These are phyloP conservation scores for Haplotaxodon microlepis DNA, from an alignment of 2,113 vertebrate species.

Conservation along the genomic window DNA sequence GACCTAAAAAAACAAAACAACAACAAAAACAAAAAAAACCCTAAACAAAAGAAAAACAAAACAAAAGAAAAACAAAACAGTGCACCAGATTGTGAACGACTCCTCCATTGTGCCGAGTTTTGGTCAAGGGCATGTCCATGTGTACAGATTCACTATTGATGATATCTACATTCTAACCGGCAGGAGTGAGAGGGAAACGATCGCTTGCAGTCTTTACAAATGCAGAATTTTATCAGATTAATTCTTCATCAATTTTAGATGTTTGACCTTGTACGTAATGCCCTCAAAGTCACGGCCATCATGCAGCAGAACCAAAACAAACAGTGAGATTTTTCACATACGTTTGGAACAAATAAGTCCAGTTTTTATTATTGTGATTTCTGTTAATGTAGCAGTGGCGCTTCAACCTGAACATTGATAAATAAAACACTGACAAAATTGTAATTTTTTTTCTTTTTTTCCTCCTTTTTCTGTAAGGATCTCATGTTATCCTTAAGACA, in stretches of 20 bases:
- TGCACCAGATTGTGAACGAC: conserved; percentile 45
- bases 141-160: conserved; percentile 24
- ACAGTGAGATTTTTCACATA: conserved; percentile 65
- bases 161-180: conserved; percentile 52
- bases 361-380: conserved; percentile 73
- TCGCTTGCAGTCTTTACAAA: conserved; percentile 40
- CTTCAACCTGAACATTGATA: conserved; percentile 75
- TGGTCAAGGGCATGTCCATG: conserved; percentile 29
- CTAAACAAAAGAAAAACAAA: neutral
- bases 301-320: conserved; percentile 62
- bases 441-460: conserved; percentile 23
- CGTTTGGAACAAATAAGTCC: conserved; percentile 73
- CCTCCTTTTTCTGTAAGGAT: conserved; percentile 44
- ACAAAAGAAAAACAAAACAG: conserved; percentile 19
- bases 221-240: conserved; percentile 30
- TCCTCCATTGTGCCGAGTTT: conserved; percentile 22
- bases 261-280: conserved; percentile 31
- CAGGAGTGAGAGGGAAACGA: conserved; percentile 16
- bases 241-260: conserved; percentile 17
- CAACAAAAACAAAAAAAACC: too few relatives aligned
- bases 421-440: conserved; percentile 79
- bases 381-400: conserved; percentile 70
- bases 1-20: too few relatives aligned
- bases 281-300: conserved; percentile 40
- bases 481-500: conserved; percentile 61